A percentile compares a stretch with the other conserved stretches of the same genome.
Conservation (phyloP, 2,888 invertebrate genomes). For the Zeuzera pyrina region DNA sequence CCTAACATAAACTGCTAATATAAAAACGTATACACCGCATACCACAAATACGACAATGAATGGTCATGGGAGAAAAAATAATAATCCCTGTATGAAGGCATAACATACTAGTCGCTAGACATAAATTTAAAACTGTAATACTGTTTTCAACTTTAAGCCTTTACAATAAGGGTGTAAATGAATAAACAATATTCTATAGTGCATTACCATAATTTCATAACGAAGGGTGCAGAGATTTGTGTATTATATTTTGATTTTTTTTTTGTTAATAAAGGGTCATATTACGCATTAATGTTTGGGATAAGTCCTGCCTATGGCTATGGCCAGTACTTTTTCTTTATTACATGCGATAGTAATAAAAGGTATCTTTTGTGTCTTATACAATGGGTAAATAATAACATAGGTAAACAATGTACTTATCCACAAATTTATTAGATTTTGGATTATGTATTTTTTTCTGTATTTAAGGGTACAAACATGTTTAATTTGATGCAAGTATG, state of each 20-base stretch:
- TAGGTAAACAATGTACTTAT: too few relatives aligned
- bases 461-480: too few relatives aligned
- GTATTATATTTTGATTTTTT: constrained; percentile 59
- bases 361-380: too few relatives aligned
- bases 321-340: neutral
- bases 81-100: constrained; percentile 51
- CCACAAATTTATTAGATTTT: too few relatives aligned
- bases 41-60: too few relatives aligned
- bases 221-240: constrained; percentile 55
- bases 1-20: constrained; percentile 28
- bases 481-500: too few relatives aligned
- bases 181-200: neutral
- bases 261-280: constrained; percentile 33
- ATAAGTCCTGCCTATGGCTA: constrained; percentile 12
- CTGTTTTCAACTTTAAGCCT: too few relatives aligned
- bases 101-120: neutral
- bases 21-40: constrained; percentile 38
- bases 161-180: neutral
- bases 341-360: too few relatives aligned
- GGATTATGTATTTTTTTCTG: too few relatives aligned
- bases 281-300: constrained; percentile 39
- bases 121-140: constrained; percentile 21
- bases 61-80: constrained; percentile 47
- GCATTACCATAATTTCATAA: constrained; percentile 63
- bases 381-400: too few relatives aligned